A percentile compares a stretch with the other conserved stretches of the same genome.
phyloP scores from a whole-genome alignment of 2,797 vertebrate species.

The Gobionotothen gibberifrons region DNA sequence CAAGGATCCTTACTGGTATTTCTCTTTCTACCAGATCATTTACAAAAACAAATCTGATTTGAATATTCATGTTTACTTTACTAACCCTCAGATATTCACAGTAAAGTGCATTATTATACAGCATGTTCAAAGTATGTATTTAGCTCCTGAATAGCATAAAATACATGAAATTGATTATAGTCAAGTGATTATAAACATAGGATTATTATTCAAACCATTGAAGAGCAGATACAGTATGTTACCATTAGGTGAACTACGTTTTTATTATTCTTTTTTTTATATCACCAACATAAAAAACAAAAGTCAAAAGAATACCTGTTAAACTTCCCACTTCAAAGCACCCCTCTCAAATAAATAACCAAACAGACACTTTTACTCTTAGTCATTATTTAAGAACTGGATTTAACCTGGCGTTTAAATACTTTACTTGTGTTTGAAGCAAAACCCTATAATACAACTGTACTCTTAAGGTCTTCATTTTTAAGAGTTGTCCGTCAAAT shows the following conservation, averaged over 20 bases:
- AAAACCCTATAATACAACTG: background rate
- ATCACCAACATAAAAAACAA: background rate
- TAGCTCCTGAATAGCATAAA: too few species aligned
- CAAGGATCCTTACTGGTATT: too few species aligned
- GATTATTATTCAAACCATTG: background rate
- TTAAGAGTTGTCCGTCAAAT: too few species aligned
- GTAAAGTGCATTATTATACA: background rate
- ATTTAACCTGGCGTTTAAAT: background rate
- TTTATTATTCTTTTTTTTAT: background rate
- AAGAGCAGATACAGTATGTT: background rate
- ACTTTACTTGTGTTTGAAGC: background rate
- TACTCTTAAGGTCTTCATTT: background rate
- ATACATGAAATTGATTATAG: too few species aligned
- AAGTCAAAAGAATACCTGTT: background rate
- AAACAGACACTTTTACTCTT: background rate
- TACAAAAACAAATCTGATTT: too few species aligned
- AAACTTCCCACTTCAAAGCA: too few species aligned
- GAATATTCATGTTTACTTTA: too few species aligned
- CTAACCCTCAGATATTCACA: too few species aligned
- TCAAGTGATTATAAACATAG: background rate
- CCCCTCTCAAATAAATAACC: background rate
- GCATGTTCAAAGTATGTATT: background rate
- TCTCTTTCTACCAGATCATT: too few species aligned
- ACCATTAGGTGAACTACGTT: background rate
- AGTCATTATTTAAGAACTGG: background rate